phyloP scores from a whole-genome alignment of 2,888 invertebrate species.

The Rhagophthalmus giganteus region DNA sequence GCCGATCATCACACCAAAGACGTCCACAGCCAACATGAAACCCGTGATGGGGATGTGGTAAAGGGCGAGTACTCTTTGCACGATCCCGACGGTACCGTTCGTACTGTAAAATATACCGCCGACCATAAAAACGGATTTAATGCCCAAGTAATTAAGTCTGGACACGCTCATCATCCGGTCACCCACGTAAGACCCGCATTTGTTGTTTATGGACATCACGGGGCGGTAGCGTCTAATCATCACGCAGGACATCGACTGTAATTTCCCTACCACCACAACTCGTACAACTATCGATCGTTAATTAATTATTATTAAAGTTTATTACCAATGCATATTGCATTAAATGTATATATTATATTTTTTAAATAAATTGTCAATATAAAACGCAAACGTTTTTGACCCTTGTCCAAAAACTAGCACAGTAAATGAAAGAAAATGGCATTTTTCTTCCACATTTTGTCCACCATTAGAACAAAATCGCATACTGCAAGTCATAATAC shows the following conservation, averaged over 20 bases:
- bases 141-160: conserved; percentile 31
- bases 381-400: too few relatives aligned
- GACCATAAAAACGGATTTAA: conserved; percentile 57
- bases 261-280: too few relatives aligned
- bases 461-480: too few relatives aligned
- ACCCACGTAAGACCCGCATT: conserved; percentile 5
- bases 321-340: too few relatives aligned
- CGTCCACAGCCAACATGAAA: conserved; percentile 62
- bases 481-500: too few relatives aligned
- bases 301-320: too few relatives aligned
- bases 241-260: background rate
- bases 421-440: too few relatives aligned
- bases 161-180: conserved; percentile 35
- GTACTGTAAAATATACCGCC: conserved; percentile 59
- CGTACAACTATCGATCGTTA: too few relatives aligned
- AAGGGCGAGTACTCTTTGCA: conserved; percentile 58
- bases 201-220: background rate
- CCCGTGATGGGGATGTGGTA: conserved; percentile 58
- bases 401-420: too few relatives aligned
- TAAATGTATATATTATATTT: too few relatives aligned
- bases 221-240: background rate
- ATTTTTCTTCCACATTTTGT: too few relatives aligned
- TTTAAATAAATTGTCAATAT: too few relatives aligned
- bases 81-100: conserved; percentile 58
- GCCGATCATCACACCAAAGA: conserved; percentile 63